These are phyloP conservation scores for Aelia acuminata DNA, from an alignment of 2,888 invertebrate genomes.

Conservation along the genomic window DNA sequence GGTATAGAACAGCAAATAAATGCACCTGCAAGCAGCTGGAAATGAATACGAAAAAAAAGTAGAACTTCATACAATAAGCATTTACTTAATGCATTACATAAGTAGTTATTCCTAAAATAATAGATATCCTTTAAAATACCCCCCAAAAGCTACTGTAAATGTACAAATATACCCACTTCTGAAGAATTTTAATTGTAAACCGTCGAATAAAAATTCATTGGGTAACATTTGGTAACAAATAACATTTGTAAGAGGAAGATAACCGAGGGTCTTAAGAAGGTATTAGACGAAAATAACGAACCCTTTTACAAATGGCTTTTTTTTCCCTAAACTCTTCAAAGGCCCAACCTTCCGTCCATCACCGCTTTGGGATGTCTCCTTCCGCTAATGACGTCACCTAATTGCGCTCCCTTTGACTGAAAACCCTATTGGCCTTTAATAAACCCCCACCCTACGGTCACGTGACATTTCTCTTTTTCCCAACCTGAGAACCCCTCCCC, in stretches of 20 bases:
- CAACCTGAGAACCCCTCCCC: not conserved
- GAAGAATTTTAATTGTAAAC: slow-evolving; percentile 39
- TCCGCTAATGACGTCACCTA: slow-evolving; percentile 55
- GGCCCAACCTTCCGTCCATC: slow-evolving; percentile 8
- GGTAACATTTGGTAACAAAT: slow-evolving; percentile 12
- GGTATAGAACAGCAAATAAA: no score
- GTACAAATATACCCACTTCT: not conserved
- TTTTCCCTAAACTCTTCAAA: slow-evolving; percentile 51
- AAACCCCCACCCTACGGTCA: slow-evolving; percentile 47
- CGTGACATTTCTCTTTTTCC: slow-evolving; percentile 36
- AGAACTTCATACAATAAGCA: no score
- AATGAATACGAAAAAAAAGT: no score
- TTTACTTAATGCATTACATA: no score
- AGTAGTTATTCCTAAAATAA: not conserved
- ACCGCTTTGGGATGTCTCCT: slow-evolving; percentile 44
- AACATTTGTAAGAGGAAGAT: slow-evolving; percentile 44
- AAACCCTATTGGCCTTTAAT: slow-evolving; percentile 54
- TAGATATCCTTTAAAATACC: not conserved
- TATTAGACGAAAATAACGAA: slow-evolving; percentile 46
- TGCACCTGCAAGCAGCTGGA: no score
- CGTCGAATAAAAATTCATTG: slow-evolving; percentile 27
- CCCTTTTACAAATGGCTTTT: slow-evolving; percentile 50
- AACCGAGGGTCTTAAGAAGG: slow-evolving; percentile 42
- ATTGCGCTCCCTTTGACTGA: slow-evolving; percentile 49
- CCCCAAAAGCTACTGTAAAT: not conserved